Conservation (phyloP, 2,888 invertebrate species). For the Glyphotaelius pellucidus region DNA sequence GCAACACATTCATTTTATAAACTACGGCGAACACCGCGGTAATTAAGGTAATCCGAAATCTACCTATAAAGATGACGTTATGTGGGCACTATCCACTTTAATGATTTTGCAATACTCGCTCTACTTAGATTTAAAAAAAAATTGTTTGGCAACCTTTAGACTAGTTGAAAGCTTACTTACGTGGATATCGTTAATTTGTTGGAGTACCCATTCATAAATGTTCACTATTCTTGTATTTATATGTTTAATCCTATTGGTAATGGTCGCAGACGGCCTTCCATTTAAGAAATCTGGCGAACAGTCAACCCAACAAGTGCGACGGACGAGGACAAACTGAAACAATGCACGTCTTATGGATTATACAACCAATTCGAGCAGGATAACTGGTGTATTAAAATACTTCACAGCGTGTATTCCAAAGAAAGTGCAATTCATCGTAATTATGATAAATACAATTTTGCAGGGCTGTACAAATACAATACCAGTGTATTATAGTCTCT, state of each 20-base stretch:
- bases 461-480: constrained; percentile 26
- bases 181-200: neutral
- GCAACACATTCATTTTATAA: too few relatives aligned
- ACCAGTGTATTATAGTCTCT: neutral
- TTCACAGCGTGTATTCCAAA: constrained; percentile 14
- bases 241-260: neutral
- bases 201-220: neutral
- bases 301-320: neutral
- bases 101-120: neutral
- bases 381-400: neutral
- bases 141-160: too few relatives aligned
- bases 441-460: constrained; percentile 2
- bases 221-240: neutral
- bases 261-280: neutral
- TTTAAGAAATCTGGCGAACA: neutral
- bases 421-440: constrained; percentile 32
- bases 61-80: neutral
- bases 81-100: neutral
- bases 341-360: neutral
- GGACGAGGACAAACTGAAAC: neutral
- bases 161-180: neutral
- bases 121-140: neutral
- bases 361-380: neutral
- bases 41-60: neutral
- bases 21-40: too few relatives aligned